Base-by-base conservation (phyloP, 2,888 invertebrate species). In the Pachycephus smyrnensis region DNA sequence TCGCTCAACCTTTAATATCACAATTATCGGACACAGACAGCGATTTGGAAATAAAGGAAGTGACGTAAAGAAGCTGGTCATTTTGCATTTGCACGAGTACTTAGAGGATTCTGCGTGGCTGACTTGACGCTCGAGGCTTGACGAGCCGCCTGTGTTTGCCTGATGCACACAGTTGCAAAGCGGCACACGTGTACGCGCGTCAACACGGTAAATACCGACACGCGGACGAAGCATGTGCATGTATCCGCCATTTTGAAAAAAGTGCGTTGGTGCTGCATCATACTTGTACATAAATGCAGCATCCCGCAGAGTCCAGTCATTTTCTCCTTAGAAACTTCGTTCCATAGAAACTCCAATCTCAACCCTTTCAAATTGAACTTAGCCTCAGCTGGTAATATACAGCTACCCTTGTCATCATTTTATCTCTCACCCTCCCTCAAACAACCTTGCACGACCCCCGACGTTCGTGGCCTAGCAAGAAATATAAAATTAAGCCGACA, bases 81-180 rank as follows among this genome's bases (percentile, higher is more conserved):
- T 84, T 85, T 82, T 79, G 79, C 84, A 82, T 82, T 82, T 81
- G 77, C 77, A 33, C 81, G 78, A 82, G 79, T 75, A 77, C 80
- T 78, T 33, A 12, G 69, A 69, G 36, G 12, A 33, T 31, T 73
- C 69, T 12, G 73, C 31, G 6, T 40, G 31, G 6, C 30, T 11
- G 30, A 69, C 69, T 69, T 12, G 30, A 31, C 69, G 69, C 36
- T 37, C 12, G 36, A 12, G 12, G 36, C 36, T 4, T 6, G 69
- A n/a, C 32, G 11, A 76, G 76, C n/a, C 77, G 79, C 71, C 79
- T 79, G 76, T 82, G 74, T 81, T 83, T 83, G 79, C 80, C 69
- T 73, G 12, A 73, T 73, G 69, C 80, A 35, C n/a, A 73, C 74
- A 79, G 73, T 55, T 68, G 32, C 77, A 23, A 12, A 35, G 1